A percentile compares a stretch with the other conserved stretches of the same genome.
Conservation (phyloP, 1,140 invertebrate species). For the Rhopalosiphum maidis region DNA sequence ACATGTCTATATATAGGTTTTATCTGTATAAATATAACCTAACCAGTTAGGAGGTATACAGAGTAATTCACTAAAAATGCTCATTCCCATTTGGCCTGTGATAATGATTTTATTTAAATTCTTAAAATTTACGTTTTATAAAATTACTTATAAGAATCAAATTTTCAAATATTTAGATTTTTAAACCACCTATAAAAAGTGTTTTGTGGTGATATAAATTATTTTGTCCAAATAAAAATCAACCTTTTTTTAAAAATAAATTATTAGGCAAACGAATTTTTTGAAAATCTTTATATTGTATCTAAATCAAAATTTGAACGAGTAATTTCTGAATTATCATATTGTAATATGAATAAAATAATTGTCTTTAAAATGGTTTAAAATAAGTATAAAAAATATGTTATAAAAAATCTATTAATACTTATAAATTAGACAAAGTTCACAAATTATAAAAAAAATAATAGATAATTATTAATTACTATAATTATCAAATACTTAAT, state of each 20-base stretch:
- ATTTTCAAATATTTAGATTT: not conserved
- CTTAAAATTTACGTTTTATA: not conserved
- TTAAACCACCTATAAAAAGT: not conserved
- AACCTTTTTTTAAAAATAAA: not conserved
- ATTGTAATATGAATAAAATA: not conserved
- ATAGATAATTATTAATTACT: not conserved
- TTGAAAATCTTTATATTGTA: not conserved
- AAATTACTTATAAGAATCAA: not conserved
- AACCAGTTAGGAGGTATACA: too few species aligned
- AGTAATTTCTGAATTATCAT: not conserved
- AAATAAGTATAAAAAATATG: too few species aligned
- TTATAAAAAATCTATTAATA: too few species aligned
- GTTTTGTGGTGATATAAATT: not conserved
- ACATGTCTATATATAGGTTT: not conserved
- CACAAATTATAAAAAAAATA: too few species aligned
- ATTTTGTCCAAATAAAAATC: not conserved
- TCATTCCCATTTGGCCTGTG: not conserved
- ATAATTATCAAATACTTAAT: not conserved
- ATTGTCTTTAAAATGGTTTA: not conserved
- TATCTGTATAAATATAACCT: too few species aligned
- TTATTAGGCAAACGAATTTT: not conserved
- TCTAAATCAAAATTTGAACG: not conserved
- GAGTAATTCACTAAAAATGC: not conserved
- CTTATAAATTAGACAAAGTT: too few species aligned
- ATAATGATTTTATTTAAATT: not conserved